Evolutionary conservation across 2,797 vertebrate species (phyloP), one percentile per base, ranked within the genome.

Genomic region (Vespertilio murinus): DNA sequence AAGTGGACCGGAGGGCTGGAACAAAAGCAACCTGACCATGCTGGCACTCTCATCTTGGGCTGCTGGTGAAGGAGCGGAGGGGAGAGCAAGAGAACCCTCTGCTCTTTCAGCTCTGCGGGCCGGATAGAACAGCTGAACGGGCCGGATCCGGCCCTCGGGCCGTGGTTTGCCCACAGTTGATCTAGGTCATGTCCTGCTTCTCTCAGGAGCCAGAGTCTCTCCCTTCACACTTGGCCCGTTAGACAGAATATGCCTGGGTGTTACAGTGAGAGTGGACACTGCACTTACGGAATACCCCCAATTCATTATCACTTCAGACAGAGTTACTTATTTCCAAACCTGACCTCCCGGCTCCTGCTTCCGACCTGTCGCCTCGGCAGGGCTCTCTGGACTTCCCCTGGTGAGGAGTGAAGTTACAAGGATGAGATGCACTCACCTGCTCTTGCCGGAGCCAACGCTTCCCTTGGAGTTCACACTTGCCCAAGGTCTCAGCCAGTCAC

Each of bases 371-470:
- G 77, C 33, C 61, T 74, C 0, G 73, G 30, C 38, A 81, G 93
- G 89, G 38, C 2, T 35, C 84, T 10, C 28, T 67, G 64, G 80
- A 91, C 90, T 95, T 79, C 61, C 78, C 90, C 61, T 25, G 1
- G 4, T 23, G 45, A 2, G 28, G 81, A 95, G 75, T 69, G 54
- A 79, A 47, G 38, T 35, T 23, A 75, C 73, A 86, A 90, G 94
- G 73, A 33, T 11, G 88, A 93, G 87, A 35, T 14, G 22, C 85
- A 97, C 98, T 98, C 96, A 98, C 98, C 98, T 97, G 42, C 90
- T 65, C 42, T 91, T 38, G n/a, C n/a, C 47, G 96, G 59, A 85
- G 64, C 67, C 75, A 80, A 69, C 81, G 73, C 70, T 78, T 69
- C 81, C 91, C 78, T 35, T 28, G 84, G 79, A 90, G 94, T 77